Percentiles rank a stretch among this genome's conserved stretches.
phyloP scores from a whole-genome alignment of 2,888 invertebrate species.

The Neuroscelio doddi region DNA sequence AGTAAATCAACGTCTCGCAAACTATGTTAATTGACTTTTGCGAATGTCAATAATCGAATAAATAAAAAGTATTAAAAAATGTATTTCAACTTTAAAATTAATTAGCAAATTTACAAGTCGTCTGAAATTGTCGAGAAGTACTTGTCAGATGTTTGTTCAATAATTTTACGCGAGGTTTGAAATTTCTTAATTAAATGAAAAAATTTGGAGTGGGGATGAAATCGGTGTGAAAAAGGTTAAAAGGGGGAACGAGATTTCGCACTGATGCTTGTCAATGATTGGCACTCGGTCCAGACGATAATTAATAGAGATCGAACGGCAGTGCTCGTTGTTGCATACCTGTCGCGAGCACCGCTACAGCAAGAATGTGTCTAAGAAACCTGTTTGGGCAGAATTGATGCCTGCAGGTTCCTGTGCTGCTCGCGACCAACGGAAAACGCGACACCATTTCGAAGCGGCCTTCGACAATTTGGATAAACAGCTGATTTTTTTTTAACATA shows the following conservation, averaged over 20 bases:
- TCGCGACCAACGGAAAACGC: slow-evolving; percentile 15
- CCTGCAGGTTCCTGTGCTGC: slow-evolving; percentile 38
- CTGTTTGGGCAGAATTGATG: slow-evolving; percentile 57
- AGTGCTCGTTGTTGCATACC: slow-evolving; percentile 23
- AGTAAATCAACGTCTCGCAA: background rate
- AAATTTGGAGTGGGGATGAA: too few relatives aligned
- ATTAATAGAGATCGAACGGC: slow-evolving; percentile 44
- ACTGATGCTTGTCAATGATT: slow-evolving; percentile 13
- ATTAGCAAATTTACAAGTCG: too few relatives aligned
- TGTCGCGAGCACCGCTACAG: slow-evolving; percentile 40
- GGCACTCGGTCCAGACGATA: slow-evolving; percentile 21
- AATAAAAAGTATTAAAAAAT: too few relatives aligned
- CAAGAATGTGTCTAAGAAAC: slow-evolving; percentile 56
- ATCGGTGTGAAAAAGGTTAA: background rate
- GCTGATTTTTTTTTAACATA: background rate
- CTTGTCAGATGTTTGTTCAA: too few relatives aligned
- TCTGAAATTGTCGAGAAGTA: too few relatives aligned
- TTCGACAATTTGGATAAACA: slow-evolving; percentile 8
- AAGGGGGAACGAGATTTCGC: background rate
- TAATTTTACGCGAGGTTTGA: too few relatives aligned
- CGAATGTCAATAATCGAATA: background rate
- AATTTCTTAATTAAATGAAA: too few relatives aligned
- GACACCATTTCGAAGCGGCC: slow-evolving; percentile 14
- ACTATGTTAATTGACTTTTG: slow-evolving; percentile 7
- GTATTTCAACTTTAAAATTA: too few relatives aligned